Base-by-base conservation (phyloP, 2,888 invertebrate genomes). In the Synanthedon vespiformis region DNA sequence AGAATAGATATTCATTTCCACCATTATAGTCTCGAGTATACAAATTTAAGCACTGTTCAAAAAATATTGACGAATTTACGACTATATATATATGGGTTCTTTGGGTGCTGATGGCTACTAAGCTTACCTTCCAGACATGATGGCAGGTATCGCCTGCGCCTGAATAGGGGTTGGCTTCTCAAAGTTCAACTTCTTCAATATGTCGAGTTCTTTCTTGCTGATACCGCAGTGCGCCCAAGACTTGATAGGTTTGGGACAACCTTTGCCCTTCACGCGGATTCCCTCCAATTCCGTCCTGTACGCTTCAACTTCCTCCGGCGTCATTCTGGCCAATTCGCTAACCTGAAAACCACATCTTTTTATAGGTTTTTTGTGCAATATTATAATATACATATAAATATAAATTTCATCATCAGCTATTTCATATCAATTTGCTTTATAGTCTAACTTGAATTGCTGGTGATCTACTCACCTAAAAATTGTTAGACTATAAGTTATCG, bases 161-260 rank as follows among this genome's bases (percentile, higher is more conserved):
- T 99, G 99, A 68, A 99, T 99, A 0, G 99, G 99, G 1, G 99
- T 99, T 0, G 99, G 99, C 77, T 97, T 98, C 66, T 97, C 97
- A 79, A 97, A 99, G 55, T 91, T 91, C 54, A 94, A 89, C 83
- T 93, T 96, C 77, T 95, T 97, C 54, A 99, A 81, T 59, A 95
- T 92, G 66, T 98, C 98, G 78, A 98, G 88, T 74, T 98, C 95
- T 74, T 97, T 98, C 73, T 96, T 96, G 57, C 96, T 96, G 16
- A 98, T 95, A 4, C 99, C 99, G 74, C 97, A 98, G 68, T 99
- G 99, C 0, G 99, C 98, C 99, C 99, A 99, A 0, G 94, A 92
- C 84, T 92, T 95, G 56, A 99, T 96, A 0, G 95, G 95, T 72
- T 96, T 97, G 0, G 99, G 99, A 72, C 97, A 98, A 8, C 96